Conservation (phyloP, 2,113 vertebrate species). For the Antigone vipio region DNA sequence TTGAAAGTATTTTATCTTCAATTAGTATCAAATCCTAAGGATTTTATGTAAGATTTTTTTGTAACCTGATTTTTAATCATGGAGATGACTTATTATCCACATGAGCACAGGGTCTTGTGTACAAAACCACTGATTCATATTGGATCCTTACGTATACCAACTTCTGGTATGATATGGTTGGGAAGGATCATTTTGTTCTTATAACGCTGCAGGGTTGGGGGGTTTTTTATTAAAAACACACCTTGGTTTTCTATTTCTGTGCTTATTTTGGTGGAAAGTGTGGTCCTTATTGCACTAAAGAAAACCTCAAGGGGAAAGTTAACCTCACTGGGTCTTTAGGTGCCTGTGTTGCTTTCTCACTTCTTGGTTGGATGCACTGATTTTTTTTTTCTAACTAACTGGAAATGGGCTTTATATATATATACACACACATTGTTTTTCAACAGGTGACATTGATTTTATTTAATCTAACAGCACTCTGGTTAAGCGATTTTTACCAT, state of each 20-base stretch:
- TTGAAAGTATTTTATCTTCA: constrained; percentile 49
- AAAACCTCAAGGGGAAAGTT: neutral
- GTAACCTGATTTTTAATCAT: constrained; percentile 65
- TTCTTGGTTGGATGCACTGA: constrained; percentile 3
- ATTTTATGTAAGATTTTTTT: constrained; percentile 83
- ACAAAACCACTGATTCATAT: constrained; percentile 83
- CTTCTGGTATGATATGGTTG: constrained; percentile 54
- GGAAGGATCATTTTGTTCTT: constrained; percentile 64
- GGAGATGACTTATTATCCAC: constrained; percentile 20
- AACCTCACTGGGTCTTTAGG: neutral
- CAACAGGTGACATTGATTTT: constrained; percentile 4
- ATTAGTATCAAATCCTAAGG: constrained; percentile 82
- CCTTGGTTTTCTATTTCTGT: neutral
- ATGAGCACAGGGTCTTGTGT: constrained; percentile 74
- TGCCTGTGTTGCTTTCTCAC: constrained; percentile 12
- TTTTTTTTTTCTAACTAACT: constrained; percentile 7
- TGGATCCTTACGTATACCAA: constrained; percentile 85
- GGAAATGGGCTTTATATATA: neutral
- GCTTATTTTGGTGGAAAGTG: neutral
- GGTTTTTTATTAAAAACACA: neutral
- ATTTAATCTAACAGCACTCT: neutral
- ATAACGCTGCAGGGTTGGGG: neutral
- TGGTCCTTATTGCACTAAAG: neutral
- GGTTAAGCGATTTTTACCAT: neutral
- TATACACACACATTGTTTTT: neutral